These are phyloP conservation scores for Bembecia ichneumoniformis DNA, from an alignment of 2,888 invertebrate species.

Conservation along the genomic window DNA sequence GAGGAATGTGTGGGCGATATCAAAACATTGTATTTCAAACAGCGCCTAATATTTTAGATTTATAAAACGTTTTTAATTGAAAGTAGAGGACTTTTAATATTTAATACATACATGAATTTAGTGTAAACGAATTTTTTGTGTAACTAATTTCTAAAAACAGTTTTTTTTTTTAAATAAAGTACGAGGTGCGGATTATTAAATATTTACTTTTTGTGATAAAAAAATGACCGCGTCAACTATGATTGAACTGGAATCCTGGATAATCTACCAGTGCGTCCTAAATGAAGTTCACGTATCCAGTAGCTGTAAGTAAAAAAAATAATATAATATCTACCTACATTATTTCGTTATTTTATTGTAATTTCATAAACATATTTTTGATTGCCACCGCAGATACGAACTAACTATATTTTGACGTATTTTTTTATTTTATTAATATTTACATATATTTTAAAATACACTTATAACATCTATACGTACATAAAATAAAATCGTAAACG, in stretches of 20 bases:
- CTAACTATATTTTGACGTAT: too few species aligned
- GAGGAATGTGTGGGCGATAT: conserved; percentile 36
- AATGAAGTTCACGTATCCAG: conserved; percentile 77
- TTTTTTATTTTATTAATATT: too few species aligned
- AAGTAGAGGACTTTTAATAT: conserved; percentile 20
- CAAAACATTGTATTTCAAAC: conserved; percentile 35
- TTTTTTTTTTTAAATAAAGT: conserved; percentile 18
- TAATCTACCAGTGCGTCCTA: conserved; percentile 78
- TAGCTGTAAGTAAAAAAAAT: conserved; percentile 71
- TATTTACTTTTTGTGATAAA: neutral
- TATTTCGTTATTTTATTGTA: too few species aligned
- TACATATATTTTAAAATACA: too few species aligned
- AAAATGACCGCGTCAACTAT: conserved; percentile 70
- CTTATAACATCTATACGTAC: too few species aligned
- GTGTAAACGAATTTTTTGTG: conserved; percentile 26
- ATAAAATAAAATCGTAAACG: too few species aligned
- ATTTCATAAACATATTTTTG: too few species aligned
- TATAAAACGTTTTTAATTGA: conserved; percentile 31
- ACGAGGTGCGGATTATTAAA: neutral
- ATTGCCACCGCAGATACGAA: too few species aligned
- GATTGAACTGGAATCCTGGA: conserved; percentile 79
- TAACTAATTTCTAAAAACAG: conserved; percentile 15
- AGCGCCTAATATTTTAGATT: conserved; percentile 30
- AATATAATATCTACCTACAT: neutral
- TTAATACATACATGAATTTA: conserved; percentile 10